A percentile compares a stretch with the other conserved stretches of the same genome.
phyloP scores from a whole-genome alignment of 2,888 invertebrate genomes.

The Tortricodes alternella region DNA sequence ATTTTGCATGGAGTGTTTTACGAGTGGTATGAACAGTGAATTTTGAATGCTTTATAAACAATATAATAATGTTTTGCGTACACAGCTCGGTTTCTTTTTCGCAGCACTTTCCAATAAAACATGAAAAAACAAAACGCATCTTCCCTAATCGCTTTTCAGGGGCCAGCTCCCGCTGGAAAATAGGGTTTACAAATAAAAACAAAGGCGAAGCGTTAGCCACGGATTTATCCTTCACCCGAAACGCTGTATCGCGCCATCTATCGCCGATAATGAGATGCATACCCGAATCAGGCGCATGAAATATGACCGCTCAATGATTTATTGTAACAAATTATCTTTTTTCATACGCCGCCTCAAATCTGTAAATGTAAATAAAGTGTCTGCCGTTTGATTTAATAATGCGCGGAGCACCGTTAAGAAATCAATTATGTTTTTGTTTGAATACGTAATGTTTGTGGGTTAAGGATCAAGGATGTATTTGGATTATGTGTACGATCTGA shows the following conservation, averaged over 20 bases:
- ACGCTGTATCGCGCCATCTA: conserved; percentile 39
- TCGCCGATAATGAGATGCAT: conserved; percentile 62
- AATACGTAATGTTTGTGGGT: conserved; percentile 45
- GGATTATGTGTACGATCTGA: background rate
- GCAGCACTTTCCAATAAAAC: no score
- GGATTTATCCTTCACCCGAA: no score
- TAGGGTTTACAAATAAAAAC: no score
- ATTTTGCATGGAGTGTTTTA: no score
- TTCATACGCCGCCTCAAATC: conserved; percentile 56
- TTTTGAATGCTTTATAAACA: no score
- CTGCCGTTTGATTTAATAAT: conserved; percentile 70
- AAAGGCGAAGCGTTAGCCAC: no score
- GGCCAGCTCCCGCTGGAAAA: no score
- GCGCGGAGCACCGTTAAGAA: conserved; percentile 36
- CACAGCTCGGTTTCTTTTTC: no score
- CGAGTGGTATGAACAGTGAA: no score
- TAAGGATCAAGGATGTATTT: conserved; percentile 21
- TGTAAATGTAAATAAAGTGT: conserved; percentile 74
- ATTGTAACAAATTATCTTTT: conserved; percentile 72
- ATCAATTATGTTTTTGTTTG: conserved; percentile 52
- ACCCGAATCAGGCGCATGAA: conserved; percentile 46
- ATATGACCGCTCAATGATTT: conserved; percentile 67
- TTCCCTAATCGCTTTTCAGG: no score
- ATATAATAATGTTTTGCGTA: no score
- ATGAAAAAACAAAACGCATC: no score